Evolutionary conservation across 2,113 vertebrate species (phyloP).

Genomic region (Corydoras maculifer): DNA sequence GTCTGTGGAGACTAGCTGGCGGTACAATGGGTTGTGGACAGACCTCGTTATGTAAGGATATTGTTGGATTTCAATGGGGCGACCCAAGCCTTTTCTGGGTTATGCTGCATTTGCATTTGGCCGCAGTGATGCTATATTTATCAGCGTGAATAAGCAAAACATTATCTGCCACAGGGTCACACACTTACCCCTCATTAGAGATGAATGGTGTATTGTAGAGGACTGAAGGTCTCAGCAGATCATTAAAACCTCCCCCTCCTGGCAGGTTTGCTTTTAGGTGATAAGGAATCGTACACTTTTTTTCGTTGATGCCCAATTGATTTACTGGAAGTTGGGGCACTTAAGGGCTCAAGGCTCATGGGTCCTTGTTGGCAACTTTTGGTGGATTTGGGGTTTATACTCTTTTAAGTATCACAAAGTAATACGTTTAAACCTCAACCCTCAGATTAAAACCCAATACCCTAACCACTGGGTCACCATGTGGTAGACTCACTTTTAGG

Average conservation of each 20-base stretch:
- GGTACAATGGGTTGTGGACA: conserved; percentile 56
- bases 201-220: conserved; percentile 70
- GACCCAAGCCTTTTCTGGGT: conserved; percentile 50
- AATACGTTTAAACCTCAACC: too few species aligned
- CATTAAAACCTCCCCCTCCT: conserved; percentile 67
- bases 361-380: too few species aligned
- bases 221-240: conserved; percentile 54
- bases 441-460: too few species aligned
- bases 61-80: conserved; percentile 47
- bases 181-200: conserved; percentile 67
- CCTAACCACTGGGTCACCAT: too few species aligned
- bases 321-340: too few species aligned
- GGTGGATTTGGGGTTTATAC: too few species aligned
- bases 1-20: conserved; percentile 26
- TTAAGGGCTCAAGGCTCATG: too few species aligned
- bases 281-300: conserved; percentile 57
- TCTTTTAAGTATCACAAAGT: too few species aligned
- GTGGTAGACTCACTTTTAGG: background rate
- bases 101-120: conserved; percentile 53
- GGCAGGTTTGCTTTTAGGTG: conserved; percentile 68
- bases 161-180: conserved; percentile 64
- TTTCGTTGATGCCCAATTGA: too few species aligned
- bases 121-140: conserved; percentile 64
- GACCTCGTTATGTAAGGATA: conserved; percentile 62
- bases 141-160: conserved; percentile 50